A percentile compares a stretch with the other conserved stretches of the same genome.
These are phyloP conservation scores for Lethocerus indicus DNA, from an alignment of 1,140 invertebrate species.

Conservation along the genomic window DNA sequence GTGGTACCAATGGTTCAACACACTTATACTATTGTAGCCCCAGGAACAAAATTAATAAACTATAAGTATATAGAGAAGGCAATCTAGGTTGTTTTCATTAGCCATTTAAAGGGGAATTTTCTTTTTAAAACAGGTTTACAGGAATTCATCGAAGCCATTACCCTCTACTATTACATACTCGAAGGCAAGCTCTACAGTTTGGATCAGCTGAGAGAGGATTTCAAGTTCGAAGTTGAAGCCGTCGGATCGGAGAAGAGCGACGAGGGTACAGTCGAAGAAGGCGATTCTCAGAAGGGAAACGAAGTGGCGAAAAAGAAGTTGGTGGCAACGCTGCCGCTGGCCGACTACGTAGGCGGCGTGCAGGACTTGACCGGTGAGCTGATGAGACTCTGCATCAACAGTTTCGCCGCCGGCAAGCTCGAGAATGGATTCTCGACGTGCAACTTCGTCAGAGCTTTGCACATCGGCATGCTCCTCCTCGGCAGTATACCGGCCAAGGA, in stretches of 20 bases:
- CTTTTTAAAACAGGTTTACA: constrained; percentile 66
- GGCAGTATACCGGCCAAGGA: constrained; percentile 39
- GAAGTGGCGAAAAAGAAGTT: too few relatives aligned
- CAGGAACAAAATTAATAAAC: too few relatives aligned
- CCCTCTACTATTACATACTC: constrained; percentile 50
- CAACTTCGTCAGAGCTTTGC: constrained; percentile 50
- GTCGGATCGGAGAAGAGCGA: constrained; percentile 10
- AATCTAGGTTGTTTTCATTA: too few relatives aligned
- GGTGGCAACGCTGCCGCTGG: constrained; percentile 33
- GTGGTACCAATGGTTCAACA: too few relatives aligned
- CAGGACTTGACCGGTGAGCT: constrained; percentile 79
- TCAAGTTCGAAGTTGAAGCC: constrained; percentile 23
- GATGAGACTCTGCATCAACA: constrained; percentile 76
- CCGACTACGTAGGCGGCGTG: constrained; percentile 67
- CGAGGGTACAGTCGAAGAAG: constrained; percentile 21
- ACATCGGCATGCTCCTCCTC: constrained; percentile 46
- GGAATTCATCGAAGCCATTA: constrained; percentile 73
- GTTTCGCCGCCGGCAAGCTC: constrained; percentile 58
- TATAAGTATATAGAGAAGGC: too few relatives aligned
- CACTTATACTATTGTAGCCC: too few relatives aligned
- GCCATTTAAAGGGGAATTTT: too few relatives aligned
- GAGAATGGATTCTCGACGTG: constrained; percentile 54
- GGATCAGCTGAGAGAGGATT: constrained; percentile 27
- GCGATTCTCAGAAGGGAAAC: constrained; percentile 15
- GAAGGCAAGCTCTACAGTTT: constrained; percentile 27